These are phyloP conservation scores for Mythimna pallens DNA, from an alignment of 2,888 invertebrate species.

Conservation along the genomic window DNA sequence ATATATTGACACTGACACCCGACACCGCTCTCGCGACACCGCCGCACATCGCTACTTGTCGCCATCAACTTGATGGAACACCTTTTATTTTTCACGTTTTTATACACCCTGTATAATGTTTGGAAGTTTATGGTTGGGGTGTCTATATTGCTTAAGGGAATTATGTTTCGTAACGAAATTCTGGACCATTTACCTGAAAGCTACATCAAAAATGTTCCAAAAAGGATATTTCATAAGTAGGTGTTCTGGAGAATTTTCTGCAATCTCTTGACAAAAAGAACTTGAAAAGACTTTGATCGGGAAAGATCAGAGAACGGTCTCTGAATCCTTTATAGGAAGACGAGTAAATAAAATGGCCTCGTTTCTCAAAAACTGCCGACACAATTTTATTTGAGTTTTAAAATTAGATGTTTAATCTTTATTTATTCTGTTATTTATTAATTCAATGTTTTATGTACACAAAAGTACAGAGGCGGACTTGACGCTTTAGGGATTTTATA, in stretches of 20 bases:
- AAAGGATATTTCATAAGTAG: not conserved
- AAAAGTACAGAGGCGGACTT: too few relatives aligned
- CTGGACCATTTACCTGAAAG: not conserved
- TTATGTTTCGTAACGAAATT: constrained; percentile 1
- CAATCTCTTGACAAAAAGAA: not conserved
- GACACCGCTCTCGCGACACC: constrained; percentile 53
- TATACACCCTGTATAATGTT: constrained; percentile 25
- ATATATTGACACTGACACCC: constrained; percentile 50
- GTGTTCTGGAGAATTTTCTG: not conserved
- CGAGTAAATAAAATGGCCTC: not conserved
- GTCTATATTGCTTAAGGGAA: constrained; percentile 15
- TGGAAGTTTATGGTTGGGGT: constrained; percentile 3
- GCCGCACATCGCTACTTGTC: constrained; percentile 47
- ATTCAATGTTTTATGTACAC: too few relatives aligned
- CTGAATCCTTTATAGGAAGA: not conserved
- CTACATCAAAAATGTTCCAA: too few relatives aligned
- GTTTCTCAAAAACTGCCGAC: not conserved
- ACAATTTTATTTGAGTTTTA: not conserved
- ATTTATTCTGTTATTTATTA: not conserved
- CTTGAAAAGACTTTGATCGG: not conserved
- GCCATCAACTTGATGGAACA: constrained; percentile 55
- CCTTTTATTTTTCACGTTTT: constrained; percentile 54
- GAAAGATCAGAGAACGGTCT: not conserved
- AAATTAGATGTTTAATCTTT: not conserved
- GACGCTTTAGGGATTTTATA: too few relatives aligned